A percentile compares a stretch with the other conserved stretches of the same genome.
Conservation (phyloP, 2,797 vertebrate genomes). For the Gymnoscopelus braueri region DNA sequence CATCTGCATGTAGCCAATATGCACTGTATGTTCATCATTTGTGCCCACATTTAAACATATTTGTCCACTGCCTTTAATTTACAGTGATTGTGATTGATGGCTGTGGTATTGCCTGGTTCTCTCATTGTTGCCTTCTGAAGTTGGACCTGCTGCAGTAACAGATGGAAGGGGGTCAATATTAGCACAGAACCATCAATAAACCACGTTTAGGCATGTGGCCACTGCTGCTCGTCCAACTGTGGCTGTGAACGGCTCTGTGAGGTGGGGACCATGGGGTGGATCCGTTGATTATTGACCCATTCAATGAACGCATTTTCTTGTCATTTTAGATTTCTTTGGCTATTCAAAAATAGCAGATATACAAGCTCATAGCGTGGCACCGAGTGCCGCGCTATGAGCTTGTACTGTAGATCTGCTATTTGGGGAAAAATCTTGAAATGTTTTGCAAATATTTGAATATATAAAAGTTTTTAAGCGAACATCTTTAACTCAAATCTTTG, state of each 20-base stretch:
- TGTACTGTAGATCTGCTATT: too few relatives aligned
- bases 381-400: too few relatives aligned
- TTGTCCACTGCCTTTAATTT: not conserved
- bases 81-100: not conserved
- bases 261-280: too few relatives aligned
- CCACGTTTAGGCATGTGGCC: slow-evolving; percentile 40
- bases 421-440: too few relatives aligned
- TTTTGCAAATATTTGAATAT: too few relatives aligned
- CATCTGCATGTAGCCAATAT: not conserved
- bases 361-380: too few relatives aligned
- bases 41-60: not conserved
- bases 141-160: slow-evolving; percentile 26
- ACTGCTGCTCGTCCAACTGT: slow-evolving; percentile 52
- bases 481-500: too few relatives aligned
- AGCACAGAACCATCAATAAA: slow-evolving; percentile 60
- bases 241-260: slow-evolving; percentile 23
- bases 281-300: too few relatives aligned
- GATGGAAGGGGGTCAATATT: slow-evolving; percentile 62
- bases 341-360: too few relatives aligned
- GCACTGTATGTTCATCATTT: not conserved
- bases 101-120: not conserved
- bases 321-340: too few relatives aligned
- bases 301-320: too few relatives aligned
- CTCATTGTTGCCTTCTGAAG: slow-evolving; percentile 8
- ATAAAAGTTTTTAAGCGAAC: too few relatives aligned